Evolutionary conservation across 2,888 invertebrate species (phyloP).

Genomic region (Aphrophora alni): DNA sequence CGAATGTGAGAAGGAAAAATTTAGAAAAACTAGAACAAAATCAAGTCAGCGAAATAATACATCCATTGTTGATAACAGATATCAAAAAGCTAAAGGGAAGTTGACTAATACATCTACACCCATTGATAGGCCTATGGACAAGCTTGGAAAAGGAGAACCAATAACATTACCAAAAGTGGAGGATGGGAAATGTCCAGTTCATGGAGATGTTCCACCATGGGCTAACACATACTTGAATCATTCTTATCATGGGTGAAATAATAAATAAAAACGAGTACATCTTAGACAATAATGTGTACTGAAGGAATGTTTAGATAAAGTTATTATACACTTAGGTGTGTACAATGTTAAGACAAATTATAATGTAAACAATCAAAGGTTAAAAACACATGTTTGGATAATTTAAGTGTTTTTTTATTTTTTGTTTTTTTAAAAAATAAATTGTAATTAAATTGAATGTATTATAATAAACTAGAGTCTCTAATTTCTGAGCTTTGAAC

Average conservation of each 20-base stretch:
- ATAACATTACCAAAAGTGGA: background rate
- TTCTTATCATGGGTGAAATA: background rate
- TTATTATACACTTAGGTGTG: no score
- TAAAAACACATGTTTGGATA: no score
- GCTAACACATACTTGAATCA: background rate
- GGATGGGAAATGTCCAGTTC: background rate
- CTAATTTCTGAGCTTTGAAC: no score
- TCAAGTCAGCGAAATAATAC: background rate
- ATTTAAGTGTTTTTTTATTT: no score
- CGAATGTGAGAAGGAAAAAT: background rate
- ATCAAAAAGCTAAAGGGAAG: background rate
- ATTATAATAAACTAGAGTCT: no score
- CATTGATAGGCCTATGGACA: background rate
- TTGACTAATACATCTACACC: background rate
- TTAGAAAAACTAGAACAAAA: background rate
- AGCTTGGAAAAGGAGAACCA: background rate
- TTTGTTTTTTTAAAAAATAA: no score
- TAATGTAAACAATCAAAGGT: no score
- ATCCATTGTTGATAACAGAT: background rate
- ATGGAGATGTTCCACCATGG: background rate
- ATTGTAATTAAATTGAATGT: no score
- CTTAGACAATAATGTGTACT: no score
- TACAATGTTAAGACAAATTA: no score
- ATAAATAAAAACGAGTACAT: no score
- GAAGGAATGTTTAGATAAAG: no score